Evolutionary conservation across 2,888 invertebrate genomes (phyloP), one percentile per base, ranked within the genome.

Genomic region (Dryocosmus kuriphilus): DNA sequence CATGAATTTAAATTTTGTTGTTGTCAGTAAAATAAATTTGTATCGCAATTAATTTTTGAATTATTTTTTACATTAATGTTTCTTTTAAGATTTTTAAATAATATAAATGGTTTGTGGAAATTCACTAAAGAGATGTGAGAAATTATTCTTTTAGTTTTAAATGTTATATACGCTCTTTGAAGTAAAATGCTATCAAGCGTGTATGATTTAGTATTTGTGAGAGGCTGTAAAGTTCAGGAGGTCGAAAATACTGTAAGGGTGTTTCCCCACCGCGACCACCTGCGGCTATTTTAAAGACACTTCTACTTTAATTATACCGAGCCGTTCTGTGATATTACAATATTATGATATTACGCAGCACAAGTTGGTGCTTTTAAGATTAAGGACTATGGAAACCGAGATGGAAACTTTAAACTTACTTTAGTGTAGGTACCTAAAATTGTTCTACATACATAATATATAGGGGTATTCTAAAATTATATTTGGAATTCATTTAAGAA

Each of bases 261-360:
- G 80, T 79, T 82, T 81, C 79, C 81, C 79, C 79, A 79, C 77
- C 83, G 85, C 85, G 85, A 89, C 88, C 86, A 89, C 90, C 88
- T 80, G 86, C 79, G 89, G 90, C 89, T 88, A 87, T 89, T 90
- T 89, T 88, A 88, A 90, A 90, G 90, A 89, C 87, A 87, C 87
- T 90, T 90, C 86, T 81, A 88, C 88, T 89, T 90, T 90, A 90
- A 90, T 90, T 90, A 89, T 88, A 87, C 86, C 84, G 81, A 87
- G 86, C 85, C 83, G 85, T 83, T 82, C 86, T 81, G 86, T 80
- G 87, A 88, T 88, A 86, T 89, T 88, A 87, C 85, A 85, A 88
- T 86, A 89, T 89, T 90, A 88, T 86, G 88, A 89, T 88, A 88
- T 89, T 88, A 88, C 88, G 85, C 85, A 86, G 88, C 87, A 87